A percentile compares a stretch with the other conserved stretches of the same genome.
Conservation (phyloP, 1,140 invertebrate species). For the Trachelipus rathkii region DNA sequence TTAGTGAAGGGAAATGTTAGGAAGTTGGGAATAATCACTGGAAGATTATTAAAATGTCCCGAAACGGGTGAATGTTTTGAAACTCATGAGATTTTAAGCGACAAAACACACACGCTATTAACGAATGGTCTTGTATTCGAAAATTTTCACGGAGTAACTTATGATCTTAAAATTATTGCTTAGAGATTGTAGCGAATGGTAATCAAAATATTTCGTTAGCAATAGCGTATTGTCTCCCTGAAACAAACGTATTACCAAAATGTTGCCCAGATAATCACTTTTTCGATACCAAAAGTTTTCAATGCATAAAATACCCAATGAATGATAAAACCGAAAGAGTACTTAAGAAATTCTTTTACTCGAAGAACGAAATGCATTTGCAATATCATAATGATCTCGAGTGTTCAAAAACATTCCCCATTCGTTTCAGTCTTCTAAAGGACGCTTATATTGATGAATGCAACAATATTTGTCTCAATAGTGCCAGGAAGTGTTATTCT, state of each 20-base stretch:
- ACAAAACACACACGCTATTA: neutral
- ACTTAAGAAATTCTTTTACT: neutral
- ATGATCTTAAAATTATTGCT: neutral
- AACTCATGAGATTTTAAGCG: neutral
- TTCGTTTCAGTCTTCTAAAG: neutral
- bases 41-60: neutral
- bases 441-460: constrained; percentile 2
- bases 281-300: neutral
- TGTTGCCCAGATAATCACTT: neutral
- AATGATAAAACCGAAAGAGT: neutral
- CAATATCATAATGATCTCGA: neutral
- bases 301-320: neutral
- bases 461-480: neutral
- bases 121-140: neutral
- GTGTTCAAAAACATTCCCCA: neutral
- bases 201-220: neutral
- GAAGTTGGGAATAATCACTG: neutral
- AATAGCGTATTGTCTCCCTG: neutral
- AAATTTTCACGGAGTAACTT: neutral
- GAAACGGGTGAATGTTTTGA: neutral
- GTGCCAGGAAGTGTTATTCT: neutral
- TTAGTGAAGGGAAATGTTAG: neutral
- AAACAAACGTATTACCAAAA: neutral
- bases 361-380: neutral
- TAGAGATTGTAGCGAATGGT: neutral